These are phyloP conservation scores for Halocaridina rubra DNA, from an alignment of 2,888 invertebrate genomes.

Conservation along the genomic window DNA sequence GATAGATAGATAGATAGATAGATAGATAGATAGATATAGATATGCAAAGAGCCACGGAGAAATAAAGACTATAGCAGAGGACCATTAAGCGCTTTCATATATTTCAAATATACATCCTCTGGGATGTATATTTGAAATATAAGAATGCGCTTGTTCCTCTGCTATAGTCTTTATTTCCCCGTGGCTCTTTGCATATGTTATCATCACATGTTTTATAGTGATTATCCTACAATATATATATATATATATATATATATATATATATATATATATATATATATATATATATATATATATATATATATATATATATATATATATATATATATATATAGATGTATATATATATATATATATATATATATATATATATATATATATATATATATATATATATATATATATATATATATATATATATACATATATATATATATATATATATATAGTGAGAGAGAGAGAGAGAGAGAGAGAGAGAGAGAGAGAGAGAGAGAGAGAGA, in stretches of 20 bases:
- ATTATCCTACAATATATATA: not conserved
- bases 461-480: not conserved
- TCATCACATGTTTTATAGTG: not conserved
- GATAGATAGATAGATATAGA: no score
- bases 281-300: not conserved
- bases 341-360: not conserved
- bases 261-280: not conserved
- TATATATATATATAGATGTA: not conserved
- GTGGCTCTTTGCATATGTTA: no score
- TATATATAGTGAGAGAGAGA: conserved; percentile 73
- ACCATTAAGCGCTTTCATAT: no score
- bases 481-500: not conserved
- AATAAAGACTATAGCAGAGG: no score
- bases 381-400: not conserved
- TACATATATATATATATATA: conserved; percentile 96
- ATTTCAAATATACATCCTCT: no score
- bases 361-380: not conserved
- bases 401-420: conserved; percentile 83
- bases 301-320: not conserved
- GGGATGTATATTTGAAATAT: no score
- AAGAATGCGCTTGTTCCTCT: no score
- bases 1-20: no score
- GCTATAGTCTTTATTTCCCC: no score
- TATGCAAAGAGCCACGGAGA: no score
- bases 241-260: not conserved